phyloP scores from a whole-genome alignment of 2,113 vertebrate species.

The Arothron firmamentum region DNA sequence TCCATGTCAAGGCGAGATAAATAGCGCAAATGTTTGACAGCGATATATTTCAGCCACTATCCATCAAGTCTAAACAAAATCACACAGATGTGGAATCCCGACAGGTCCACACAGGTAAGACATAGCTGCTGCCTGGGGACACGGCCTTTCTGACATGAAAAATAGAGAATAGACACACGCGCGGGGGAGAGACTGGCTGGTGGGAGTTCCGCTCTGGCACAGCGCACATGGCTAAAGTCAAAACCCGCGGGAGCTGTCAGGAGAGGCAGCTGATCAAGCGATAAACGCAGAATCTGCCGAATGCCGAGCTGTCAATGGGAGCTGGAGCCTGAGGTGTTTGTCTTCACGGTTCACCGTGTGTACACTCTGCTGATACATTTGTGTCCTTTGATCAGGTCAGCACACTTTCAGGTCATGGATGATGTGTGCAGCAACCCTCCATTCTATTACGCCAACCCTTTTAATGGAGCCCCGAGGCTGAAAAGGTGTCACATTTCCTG shows the following conservation, averaged over 20 bases:
- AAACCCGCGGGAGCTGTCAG: constrained; percentile 52
- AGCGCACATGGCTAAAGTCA: constrained; percentile 43
- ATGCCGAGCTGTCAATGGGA: constrained; percentile 30
- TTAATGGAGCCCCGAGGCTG: constrained; percentile 28
- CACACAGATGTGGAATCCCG: constrained; percentile 55
- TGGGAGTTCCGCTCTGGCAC: background rate
- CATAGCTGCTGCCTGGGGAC: constrained; percentile 45
- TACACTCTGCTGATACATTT: constrained; percentile 24
- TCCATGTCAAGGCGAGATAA: constrained; percentile 35
- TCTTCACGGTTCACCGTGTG: constrained; percentile 47
- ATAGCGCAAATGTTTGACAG: constrained; percentile 61
- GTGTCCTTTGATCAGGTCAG: constrained; percentile 55
- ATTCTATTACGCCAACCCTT: constrained; percentile 31
- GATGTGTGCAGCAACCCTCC: constrained; percentile 16
- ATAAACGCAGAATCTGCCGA: constrained; percentile 48
- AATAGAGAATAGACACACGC: constrained; percentile 40
- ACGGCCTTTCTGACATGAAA: constrained; percentile 21
- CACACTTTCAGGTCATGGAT: constrained; percentile 53
- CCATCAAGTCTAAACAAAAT: constrained; percentile 59
- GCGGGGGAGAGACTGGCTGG: background rate
- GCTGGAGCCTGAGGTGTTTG: constrained; percentile 45
- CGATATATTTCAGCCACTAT: constrained; percentile 53
- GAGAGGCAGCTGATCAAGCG: constrained; percentile 58
- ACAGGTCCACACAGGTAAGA: constrained; percentile 61
- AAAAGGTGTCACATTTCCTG: constrained; percentile 29